These are phyloP conservation scores for Caretta caretta DNA, from an alignment of 2,113 vertebrate species.

Conservation along the genomic window DNA sequence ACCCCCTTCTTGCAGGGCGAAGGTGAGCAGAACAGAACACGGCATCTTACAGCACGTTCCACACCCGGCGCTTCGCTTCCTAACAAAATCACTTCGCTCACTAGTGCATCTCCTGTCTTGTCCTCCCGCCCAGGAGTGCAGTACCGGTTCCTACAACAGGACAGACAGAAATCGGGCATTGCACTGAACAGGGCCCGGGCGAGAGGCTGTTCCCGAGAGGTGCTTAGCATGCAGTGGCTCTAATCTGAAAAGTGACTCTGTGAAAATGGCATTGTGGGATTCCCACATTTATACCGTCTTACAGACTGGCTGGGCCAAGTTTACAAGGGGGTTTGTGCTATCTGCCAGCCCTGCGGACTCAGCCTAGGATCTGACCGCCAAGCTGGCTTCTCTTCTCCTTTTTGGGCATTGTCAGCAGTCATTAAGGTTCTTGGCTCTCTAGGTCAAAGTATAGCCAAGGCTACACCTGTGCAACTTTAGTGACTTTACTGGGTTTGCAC, in stretches of 20 bases:
- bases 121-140: background rate
- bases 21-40: background rate
- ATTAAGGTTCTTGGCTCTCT: background rate
- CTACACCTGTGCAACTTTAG: background rate
- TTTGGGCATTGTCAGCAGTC: background rate
- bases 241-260: background rate
- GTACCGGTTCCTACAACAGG: background rate
- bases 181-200: background rate
- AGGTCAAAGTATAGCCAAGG: background rate
- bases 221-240: background rate
- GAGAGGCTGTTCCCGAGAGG: background rate
- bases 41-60: background rate
- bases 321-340: background rate
- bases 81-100: background rate
- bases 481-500: background rate
- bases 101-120: background rate
- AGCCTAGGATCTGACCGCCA: background rate
- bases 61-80: background rate
- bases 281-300: background rate
- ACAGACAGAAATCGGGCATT: background rate
- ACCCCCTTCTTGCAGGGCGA: background rate
- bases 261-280: background rate
- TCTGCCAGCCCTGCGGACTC: background rate
- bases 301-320: background rate
- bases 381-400: background rate